A percentile compares a stretch with the other conserved stretches of the same genome.
phyloP scores from a whole-genome alignment of 2,797 vertebrate genomes.

The Falco berigora region DNA sequence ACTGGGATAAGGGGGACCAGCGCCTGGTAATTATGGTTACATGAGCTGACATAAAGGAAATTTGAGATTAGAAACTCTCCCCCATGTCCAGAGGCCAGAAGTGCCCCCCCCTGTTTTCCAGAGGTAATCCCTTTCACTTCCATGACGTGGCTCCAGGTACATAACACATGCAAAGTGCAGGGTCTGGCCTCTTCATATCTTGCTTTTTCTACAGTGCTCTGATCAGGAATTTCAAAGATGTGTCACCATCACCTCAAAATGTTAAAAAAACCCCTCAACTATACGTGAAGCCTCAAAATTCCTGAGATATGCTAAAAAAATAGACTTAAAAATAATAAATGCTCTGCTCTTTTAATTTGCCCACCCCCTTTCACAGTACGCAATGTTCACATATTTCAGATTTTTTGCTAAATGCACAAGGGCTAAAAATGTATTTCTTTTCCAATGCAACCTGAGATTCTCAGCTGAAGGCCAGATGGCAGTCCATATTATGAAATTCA shows the following conservation, averaged over 20 bases:
- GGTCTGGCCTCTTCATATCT: background rate
- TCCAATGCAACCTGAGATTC: background rate
- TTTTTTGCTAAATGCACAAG: background rate
- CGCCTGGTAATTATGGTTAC: background rate
- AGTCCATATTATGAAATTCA: background rate
- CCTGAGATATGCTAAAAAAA: background rate
- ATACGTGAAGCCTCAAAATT: background rate
- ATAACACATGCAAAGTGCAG: background rate
- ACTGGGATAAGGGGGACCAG: background rate
- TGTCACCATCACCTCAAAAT: background rate
- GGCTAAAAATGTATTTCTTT: background rate
- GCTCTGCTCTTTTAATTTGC: background rate
- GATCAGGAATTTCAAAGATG: background rate
- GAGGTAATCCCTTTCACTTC: background rate
- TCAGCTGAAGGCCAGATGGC: background rate
- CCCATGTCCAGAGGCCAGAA: background rate
- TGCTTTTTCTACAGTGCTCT: background rate
- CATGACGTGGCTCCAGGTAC: background rate
- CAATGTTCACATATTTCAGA: background rate
- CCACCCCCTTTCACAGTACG: background rate
- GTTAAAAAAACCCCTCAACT: fast-evolving
- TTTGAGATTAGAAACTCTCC: background rate
- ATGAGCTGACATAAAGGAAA: conserved; percentile 27
- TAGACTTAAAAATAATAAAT: background rate
- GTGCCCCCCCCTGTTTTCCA: background rate